These are phyloP conservation scores for Halichoeres trimaculatus DNA, from an alignment of 2,113 vertebrate species.

Conservation along the genomic window DNA sequence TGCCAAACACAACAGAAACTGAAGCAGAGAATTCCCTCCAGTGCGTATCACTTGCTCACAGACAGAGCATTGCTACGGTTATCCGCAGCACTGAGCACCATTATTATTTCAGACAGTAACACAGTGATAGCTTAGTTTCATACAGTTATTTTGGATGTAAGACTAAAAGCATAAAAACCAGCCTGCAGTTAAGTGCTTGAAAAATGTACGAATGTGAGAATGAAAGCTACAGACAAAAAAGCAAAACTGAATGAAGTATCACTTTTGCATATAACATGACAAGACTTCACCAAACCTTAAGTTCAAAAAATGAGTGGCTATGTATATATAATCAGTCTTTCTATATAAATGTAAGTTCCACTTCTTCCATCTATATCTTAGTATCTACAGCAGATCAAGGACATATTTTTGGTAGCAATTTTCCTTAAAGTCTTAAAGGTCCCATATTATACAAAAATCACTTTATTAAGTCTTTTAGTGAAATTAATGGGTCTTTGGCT, in stretches of 20 bases:
- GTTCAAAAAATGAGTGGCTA: not conserved
- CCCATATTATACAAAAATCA: too few relatives aligned
- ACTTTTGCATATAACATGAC: too few relatives aligned
- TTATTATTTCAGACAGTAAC: constrained; percentile 27
- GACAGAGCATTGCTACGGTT: constrained; percentile 16
- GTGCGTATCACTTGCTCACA: constrained; percentile 34
- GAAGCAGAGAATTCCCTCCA: constrained; percentile 25
- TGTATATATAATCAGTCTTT: not conserved
- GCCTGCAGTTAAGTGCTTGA: constrained; percentile 3
- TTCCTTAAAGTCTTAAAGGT: too few relatives aligned
- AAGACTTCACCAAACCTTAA: not conserved
- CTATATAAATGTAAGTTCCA: not conserved
- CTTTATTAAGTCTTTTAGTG: too few relatives aligned
- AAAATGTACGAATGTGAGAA: not conserved
- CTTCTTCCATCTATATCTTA: not conserved
- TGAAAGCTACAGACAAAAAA: constrained; percentile 1
- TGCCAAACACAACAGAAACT: constrained; percentile 35
- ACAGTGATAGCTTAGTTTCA: constrained; percentile 8
- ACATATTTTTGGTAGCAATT: too few relatives aligned
- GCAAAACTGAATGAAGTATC: not conserved
- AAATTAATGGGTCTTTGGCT: too few relatives aligned
- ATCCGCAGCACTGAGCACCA: constrained; percentile 19
- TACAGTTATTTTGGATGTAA: constrained; percentile 5
- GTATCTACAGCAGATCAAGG: not conserved
- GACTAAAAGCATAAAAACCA: not conserved